Conservation (phyloP, 1,140 invertebrate species). For the Neomicropteryx cornuta region DNA sequence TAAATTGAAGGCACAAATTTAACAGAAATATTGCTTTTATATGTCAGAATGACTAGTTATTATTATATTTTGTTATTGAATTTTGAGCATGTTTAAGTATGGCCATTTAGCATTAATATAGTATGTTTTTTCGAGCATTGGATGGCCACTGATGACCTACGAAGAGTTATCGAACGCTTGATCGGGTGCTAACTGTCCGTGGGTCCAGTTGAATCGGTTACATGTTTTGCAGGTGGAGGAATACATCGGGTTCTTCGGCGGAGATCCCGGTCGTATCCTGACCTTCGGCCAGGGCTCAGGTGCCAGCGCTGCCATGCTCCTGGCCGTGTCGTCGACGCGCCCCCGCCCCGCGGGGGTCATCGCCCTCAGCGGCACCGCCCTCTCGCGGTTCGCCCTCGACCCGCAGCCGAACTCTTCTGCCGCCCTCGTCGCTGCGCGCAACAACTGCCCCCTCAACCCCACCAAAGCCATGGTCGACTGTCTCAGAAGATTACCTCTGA, state of each 20-base stretch:
- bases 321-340: constrained; percentile 39
- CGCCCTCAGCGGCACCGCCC: constrained; percentile 53
- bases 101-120: too few relatives aligned
- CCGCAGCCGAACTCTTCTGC: constrained; percentile 38
- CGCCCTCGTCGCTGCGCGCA: constrained; percentile 34
- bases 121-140: too few relatives aligned
- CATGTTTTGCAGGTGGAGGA: constrained; percentile 40
- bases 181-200: too few relatives aligned
- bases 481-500: constrained; percentile 34
- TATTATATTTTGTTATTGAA: too few relatives aligned
- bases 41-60: too few relatives aligned
- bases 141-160: too few relatives aligned
- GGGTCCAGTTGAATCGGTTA: too few relatives aligned
- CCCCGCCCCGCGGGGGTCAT: constrained; percentile 42
- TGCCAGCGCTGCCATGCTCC: constrained; percentile 46
- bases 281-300: constrained; percentile 62
- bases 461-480: constrained; percentile 43
- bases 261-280: constrained; percentile 51
- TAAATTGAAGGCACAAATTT: too few relatives aligned
- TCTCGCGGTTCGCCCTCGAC: constrained; percentile 53
- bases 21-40: too few relatives aligned
- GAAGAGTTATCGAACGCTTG: too few relatives aligned
- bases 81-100: too few relatives aligned
- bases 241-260: constrained; percentile 62
- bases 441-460: constrained; percentile 42